Evolutionary conservation across 2,113 vertebrate species (phyloP).

Genomic region (Pavo muticus): DNA sequence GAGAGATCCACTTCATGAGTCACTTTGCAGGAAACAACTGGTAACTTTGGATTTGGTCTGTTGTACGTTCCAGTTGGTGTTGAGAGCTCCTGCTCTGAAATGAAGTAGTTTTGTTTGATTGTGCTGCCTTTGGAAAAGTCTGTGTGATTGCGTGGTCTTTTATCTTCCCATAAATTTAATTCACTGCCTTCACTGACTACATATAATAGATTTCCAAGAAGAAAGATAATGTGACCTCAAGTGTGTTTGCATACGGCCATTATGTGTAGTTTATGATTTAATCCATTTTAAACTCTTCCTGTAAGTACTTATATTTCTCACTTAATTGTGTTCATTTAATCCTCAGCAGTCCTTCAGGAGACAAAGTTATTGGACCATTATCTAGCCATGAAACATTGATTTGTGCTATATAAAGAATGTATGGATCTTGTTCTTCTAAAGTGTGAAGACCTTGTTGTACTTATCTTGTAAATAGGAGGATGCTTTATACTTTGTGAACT

Average conservation of each 20-base stretch:
- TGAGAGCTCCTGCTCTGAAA: neutral
- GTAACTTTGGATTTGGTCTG: neutral
- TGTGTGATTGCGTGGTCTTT: neutral
- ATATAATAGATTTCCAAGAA: conserved; percentile 15
- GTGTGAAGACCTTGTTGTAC: neutral
- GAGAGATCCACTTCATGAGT: rapidly evolving
- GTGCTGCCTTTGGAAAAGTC: neutral
- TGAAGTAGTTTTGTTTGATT: neutral
- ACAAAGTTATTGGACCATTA: conserved; percentile 51
- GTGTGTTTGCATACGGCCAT: neutral
- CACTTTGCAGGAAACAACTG: neutral
- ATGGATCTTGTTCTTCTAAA: conserved; percentile 12
- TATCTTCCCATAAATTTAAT: conserved; percentile 26
- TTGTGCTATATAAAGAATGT: conserved; percentile 49
- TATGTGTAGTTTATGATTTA: conserved; percentile 36
- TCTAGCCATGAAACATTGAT: conserved; percentile 41
- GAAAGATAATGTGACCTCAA: conserved; percentile 5
- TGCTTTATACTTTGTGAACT: neutral
- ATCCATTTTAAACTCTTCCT: conserved; percentile 59
- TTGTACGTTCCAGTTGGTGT: neutral
- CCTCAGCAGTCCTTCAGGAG: conserved; percentile 49
- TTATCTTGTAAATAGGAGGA: conserved; percentile 41
- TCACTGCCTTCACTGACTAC: neutral
- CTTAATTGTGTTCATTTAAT: conserved; percentile 52
- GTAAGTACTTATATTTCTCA: conserved; percentile 57